phyloP scores from a whole-genome alignment of 64 coral and sea anemone species.

The Montipora efflorescens region DNA sequence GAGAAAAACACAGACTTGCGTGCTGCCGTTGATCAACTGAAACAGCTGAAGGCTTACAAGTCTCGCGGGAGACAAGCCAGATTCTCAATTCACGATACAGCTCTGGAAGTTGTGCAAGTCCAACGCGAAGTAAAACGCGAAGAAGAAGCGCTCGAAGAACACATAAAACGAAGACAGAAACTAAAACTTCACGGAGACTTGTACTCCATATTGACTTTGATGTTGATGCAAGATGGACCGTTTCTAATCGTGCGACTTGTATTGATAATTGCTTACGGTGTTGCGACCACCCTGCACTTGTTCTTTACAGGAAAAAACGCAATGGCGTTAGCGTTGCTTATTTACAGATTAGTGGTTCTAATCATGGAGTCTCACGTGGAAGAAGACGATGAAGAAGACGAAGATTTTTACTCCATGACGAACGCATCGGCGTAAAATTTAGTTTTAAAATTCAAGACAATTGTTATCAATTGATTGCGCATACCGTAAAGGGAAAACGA shows the following conservation, averaged over 20 bases:
- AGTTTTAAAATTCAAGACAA: neutral
- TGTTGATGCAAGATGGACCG: constrained; percentile 98
- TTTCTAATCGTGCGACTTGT: constrained; percentile 88
- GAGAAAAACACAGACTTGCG: constrained; percentile 49
- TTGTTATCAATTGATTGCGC: neutral
- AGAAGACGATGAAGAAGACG: constrained; percentile 55
- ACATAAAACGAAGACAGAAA: constrained; percentile 82
- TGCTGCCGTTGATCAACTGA: constrained; percentile 19
- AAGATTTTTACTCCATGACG: constrained; percentile 47
- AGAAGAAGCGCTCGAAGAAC: constrained; percentile 83
- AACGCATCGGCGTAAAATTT: neutral
- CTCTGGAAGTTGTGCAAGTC: constrained; percentile 81
- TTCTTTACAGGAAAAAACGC: constrained; percentile 99
- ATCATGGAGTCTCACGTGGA: constrained; percentile 77
- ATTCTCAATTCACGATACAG: constrained; percentile 87
- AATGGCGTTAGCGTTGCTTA: constrained; percentile 74
- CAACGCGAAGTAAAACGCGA: constrained; percentile 81
- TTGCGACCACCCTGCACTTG: constrained; percentile 77
- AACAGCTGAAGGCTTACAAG: constrained; percentile 33
- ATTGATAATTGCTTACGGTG: constrained; percentile 81
- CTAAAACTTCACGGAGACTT: constrained; percentile 93
- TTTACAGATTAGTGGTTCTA: constrained; percentile 90
- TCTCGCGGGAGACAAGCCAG: constrained; percentile 53
- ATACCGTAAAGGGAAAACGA: too few relatives aligned
- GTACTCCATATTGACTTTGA: constrained; percentile 89